Evolutionary conservation across 2,113 vertebrate genomes (phyloP).

Genomic region (Oriolus oriolus): DNA sequence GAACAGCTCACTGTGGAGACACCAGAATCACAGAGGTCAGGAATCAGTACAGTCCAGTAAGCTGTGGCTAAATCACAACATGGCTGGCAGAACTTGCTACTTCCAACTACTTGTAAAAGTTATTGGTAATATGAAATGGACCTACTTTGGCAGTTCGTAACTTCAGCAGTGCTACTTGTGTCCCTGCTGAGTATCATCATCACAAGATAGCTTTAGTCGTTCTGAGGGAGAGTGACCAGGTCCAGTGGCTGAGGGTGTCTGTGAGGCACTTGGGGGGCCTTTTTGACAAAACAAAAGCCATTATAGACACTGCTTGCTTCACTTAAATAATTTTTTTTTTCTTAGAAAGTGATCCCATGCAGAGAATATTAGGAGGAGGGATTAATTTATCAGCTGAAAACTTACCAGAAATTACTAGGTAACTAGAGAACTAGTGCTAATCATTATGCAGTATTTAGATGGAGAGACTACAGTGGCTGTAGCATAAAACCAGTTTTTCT

Average conservation of each 20-base stretch:
- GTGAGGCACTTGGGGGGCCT: not conserved
- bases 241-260: not conserved
- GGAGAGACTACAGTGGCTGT: not conserved
- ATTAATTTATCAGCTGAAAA: not conserved
- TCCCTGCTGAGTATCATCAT: not conserved
- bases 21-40: not conserved
- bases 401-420: not conserved
- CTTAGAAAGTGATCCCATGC: not conserved
- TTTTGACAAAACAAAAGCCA: not conserved
- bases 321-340: not conserved
- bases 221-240: too few relatives aligned
- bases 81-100: not conserved
- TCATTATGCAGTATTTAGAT: not conserved
- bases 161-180: not conserved
- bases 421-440: not conserved
- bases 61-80: not conserved
- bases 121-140: not conserved
- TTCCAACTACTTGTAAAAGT: not conserved
- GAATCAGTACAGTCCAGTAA: not conserved
- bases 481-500: not conserved
- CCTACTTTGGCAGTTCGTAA: not conserved
- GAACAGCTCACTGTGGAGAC: not conserved
- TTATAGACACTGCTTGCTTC: not conserved
- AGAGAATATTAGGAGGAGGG: not conserved
- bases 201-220: not conserved